phyloP scores from a whole-genome alignment of 2,797 vertebrate genomes.

The Ptychadena robeensis region DNA sequence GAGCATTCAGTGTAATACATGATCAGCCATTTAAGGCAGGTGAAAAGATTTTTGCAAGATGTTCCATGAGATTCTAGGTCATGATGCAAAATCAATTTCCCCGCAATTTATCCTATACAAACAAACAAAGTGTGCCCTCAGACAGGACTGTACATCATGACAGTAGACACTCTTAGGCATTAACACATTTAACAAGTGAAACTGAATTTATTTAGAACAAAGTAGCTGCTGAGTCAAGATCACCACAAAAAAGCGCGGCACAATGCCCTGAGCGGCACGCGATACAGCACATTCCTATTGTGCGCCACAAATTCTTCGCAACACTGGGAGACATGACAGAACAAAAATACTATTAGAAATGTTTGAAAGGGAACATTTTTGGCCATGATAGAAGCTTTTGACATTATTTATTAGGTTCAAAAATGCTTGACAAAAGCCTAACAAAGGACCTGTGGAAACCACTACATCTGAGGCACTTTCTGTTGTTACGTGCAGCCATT shows the following conservation, averaged over 20 bases:
- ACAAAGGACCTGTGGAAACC: conserved; percentile 82
- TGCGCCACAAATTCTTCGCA: conserved; percentile 82
- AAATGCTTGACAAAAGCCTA: conserved; percentile 80
- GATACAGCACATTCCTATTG: conserved; percentile 81
- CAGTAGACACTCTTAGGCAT: conserved; percentile 16
- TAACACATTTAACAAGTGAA: not conserved
- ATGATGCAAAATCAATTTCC: too few species aligned
- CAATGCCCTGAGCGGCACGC: conserved; percentile 72
- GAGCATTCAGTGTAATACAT: too few species aligned
- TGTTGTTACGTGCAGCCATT: conserved; percentile 77
- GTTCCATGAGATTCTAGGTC: not conserved
- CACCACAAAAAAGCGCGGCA: conserved; percentile 60
- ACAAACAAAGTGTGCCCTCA: not conserved
- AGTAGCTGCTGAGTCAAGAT: conserved; percentile 53
- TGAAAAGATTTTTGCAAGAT: too few species aligned
- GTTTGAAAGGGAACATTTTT: conserved; percentile 86
- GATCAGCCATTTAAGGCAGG: too few species aligned
- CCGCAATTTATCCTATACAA: too few species aligned
- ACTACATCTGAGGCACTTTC: conserved; percentile 81
- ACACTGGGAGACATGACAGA: conserved; percentile 78
- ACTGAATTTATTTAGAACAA: conserved; percentile 63
- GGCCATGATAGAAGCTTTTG: conserved; percentile 82
- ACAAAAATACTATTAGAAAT: conserved; percentile 90
- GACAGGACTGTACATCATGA: conserved; percentile 47
- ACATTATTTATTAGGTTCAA: conserved; percentile 88